Conservation (phyloP, 2,113 vertebrate species). For the Aptenodytes patagonicus region DNA sequence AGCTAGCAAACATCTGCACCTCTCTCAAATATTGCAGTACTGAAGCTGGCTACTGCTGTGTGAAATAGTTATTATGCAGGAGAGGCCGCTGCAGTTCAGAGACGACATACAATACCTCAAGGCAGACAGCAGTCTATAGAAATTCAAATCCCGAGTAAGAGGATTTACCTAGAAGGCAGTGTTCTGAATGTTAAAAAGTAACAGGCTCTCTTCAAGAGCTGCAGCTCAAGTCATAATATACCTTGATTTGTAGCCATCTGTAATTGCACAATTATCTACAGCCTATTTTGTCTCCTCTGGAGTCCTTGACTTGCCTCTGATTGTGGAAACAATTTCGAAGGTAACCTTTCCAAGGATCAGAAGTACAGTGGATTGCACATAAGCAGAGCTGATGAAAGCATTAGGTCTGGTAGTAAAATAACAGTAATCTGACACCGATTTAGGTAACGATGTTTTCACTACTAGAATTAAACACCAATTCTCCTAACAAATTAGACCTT, state of each 20-base stretch:
- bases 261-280: constrained; percentile 7
- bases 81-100: constrained; percentile 83
- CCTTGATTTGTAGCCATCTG: constrained; percentile 43
- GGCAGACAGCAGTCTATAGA: constrained; percentile 72
- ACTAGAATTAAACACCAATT: not conserved
- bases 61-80: constrained; percentile 87
- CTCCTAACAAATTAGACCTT: not conserved
- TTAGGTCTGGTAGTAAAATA: not conserved
- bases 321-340: not conserved
- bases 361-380: not conserved
- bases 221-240: constrained; percentile 6
- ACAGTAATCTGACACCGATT: not conserved
- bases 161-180: constrained; percentile 67
- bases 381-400: not conserved
- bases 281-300: not conserved
- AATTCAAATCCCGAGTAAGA: constrained; percentile 71
- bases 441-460: not conserved
- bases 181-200: constrained; percentile 66
- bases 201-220: not conserved
- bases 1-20: constrained; percentile 67
- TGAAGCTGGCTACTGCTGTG: constrained; percentile 76
- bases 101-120: constrained; percentile 85
- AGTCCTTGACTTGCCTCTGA: constrained; percentile 20
- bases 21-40: constrained; percentile 80
- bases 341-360: not conserved